Conservation (phyloP, 2,113 vertebrate species). For the Chaenocephalus aceratus region DNA sequence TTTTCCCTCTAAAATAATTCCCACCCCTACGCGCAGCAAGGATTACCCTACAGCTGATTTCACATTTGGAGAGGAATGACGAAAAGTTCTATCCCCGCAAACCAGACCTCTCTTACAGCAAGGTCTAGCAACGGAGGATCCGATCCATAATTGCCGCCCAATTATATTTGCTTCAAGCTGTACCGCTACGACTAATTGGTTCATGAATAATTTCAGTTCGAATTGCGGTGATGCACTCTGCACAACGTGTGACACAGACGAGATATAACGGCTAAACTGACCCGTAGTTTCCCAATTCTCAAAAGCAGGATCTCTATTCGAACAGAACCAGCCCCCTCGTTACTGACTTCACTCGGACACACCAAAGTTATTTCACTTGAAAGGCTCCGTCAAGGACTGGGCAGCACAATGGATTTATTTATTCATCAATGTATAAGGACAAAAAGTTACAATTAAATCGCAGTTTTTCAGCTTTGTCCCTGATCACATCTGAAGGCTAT, state of each 20-base stretch:
- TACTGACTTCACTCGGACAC: conserved; percentile 30
- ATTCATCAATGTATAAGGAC: conserved; percentile 18
- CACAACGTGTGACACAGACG: conserved; percentile 54
- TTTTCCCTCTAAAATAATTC: conserved; percentile 7
- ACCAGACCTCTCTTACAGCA: conserved; percentile 69
- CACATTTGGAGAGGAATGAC: conserved; percentile 61
- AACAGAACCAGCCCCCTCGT: conserved; percentile 33
- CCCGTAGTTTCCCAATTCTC: conserved; percentile 30
- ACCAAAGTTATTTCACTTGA: conserved; percentile 52
- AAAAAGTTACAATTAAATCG: neutral
- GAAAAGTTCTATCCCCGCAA: conserved; percentile 46
- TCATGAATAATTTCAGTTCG: conserved; percentile 75
- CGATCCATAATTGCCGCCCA: conserved; percentile 78
- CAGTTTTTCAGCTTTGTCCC: neutral
- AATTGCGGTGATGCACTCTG: conserved; percentile 36
- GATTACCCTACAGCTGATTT: conserved; percentile 51
- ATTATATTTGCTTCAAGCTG: conserved; percentile 79
- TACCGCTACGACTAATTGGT: conserved; percentile 75
- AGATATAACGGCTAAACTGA: conserved; percentile 56
- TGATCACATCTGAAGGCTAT: conserved; percentile 24
- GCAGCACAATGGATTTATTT: conserved; percentile 20
- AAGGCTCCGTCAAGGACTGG: conserved; percentile 53
- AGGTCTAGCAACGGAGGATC: conserved; percentile 71
- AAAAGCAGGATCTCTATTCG: conserved; percentile 17
- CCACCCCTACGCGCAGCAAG: neutral